Percentiles rank a stretch among this genome's conserved stretches.
These are phyloP conservation scores for Nezara viridula DNA, from an alignment of 2,888 invertebrate species.

Conservation along the genomic window DNA sequence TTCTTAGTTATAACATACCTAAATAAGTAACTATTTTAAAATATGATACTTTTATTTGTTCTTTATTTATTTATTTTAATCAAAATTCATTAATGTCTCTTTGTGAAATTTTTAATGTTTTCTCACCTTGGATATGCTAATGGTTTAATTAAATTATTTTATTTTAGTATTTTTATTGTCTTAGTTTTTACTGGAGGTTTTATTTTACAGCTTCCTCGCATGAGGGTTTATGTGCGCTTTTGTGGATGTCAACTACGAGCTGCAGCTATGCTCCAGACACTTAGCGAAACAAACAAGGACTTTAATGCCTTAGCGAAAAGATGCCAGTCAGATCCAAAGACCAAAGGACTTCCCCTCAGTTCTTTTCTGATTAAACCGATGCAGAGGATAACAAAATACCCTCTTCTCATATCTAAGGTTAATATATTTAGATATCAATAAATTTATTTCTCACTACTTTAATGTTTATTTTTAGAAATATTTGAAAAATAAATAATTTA, in stretches of 20 bases:
- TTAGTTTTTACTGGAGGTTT: constrained; percentile 35
- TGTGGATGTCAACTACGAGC: constrained; percentile 82
- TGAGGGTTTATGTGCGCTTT: constrained; percentile 81
- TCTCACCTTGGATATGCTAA: not conserved
- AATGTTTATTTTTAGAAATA: not conserved
- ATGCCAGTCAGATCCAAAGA: constrained; percentile 77
- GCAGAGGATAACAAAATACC: constrained; percentile 86
- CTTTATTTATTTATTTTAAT: too few species aligned
- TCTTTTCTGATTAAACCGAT: constrained; percentile 85
- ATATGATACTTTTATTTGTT: too few species aligned
- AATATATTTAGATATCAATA: not conserved
- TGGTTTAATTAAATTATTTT: not conserved
- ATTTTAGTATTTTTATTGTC: not conserved
- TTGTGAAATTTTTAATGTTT: not conserved
- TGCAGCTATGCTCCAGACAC: constrained; percentile 77
- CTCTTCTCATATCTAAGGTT: constrained; percentile 77
- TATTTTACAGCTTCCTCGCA: constrained; percentile 75
- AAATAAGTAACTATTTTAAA: too few species aligned
- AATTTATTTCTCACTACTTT: not conserved
- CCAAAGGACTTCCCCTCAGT: constrained; percentile 80
- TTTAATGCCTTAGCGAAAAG: constrained; percentile 76
- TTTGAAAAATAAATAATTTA: not conserved
- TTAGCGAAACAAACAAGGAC: constrained; percentile 75
- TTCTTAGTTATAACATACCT: too few species aligned
- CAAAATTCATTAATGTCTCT: not conserved